phyloP scores from a whole-genome alignment of 2,797 vertebrate genomes.

The Argya squamiceps region DNA sequence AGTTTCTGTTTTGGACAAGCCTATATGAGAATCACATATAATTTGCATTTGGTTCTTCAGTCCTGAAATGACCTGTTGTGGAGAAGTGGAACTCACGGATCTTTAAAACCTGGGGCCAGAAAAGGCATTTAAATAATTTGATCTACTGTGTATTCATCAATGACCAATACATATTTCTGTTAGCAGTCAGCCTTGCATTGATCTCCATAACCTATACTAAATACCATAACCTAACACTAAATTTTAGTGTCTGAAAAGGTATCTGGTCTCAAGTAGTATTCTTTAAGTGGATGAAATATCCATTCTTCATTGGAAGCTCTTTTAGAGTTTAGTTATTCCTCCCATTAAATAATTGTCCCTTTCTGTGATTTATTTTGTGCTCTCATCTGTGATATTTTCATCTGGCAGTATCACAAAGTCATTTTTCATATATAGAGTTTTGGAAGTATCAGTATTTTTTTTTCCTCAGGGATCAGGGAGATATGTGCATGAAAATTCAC shows the following conservation, averaged over 20 bases:
- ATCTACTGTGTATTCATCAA: not conserved
- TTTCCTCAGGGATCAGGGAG: fast-evolving
- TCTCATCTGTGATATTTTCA: not conserved
- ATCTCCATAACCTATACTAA: not conserved
- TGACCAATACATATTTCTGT: not conserved
- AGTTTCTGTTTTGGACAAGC: not conserved
- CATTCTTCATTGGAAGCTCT: not conserved
- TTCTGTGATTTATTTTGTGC: not conserved
- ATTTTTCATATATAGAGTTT: not conserved
- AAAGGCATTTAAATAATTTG: not conserved
- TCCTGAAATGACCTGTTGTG: not conserved
- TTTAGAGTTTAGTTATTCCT: not conserved
- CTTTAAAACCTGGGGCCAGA: not conserved
- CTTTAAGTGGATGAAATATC: not conserved
- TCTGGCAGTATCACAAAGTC: not conserved
- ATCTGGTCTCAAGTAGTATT: not conserved
- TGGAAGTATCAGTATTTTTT: not conserved
- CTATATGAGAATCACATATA: not conserved
- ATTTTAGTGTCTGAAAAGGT: not conserved
- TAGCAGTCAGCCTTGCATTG: not conserved
- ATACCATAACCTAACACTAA: too few species aligned
- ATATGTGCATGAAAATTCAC: not conserved
- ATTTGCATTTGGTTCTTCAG: not conserved
- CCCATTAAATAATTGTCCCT: not conserved
- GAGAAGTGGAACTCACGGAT: not conserved